phyloP scores from a whole-genome alignment of 2,888 invertebrate species.

The Microchrysa polita region DNA sequence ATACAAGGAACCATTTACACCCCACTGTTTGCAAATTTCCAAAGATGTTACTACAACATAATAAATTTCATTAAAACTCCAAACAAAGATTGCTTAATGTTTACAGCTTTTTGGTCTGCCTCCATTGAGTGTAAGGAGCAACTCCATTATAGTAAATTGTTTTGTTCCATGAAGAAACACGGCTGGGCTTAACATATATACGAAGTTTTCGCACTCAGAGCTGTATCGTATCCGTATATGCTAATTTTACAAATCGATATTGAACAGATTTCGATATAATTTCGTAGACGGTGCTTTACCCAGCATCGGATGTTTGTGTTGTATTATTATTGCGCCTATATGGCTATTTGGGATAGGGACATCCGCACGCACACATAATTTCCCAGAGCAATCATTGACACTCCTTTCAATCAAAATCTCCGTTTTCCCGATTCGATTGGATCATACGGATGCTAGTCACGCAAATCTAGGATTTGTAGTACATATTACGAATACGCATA shows the following conservation, averaged over 20 bases:
- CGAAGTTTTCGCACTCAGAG: not conserved
- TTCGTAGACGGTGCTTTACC: no score
- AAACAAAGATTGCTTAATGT: not conserved
- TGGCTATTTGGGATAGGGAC: no score
- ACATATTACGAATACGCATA: no score
- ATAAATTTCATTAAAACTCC: slow-evolving; percentile 4
- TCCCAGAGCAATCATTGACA: not conserved
- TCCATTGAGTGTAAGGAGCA: not conserved
- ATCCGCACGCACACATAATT: no score
- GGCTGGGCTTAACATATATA: no score
- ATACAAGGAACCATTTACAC: not conserved
- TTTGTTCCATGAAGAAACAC: not conserved
- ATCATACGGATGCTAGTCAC: not conserved
- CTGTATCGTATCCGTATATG: not conserved
- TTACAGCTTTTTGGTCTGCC: not conserved
- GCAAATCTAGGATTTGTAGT: not conserved
- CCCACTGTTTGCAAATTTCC: not conserved
- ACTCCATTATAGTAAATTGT: not conserved
- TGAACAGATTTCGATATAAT: not conserved
- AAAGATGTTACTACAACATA: not conserved
- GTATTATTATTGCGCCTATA: no score
- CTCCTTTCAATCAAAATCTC: not conserved
- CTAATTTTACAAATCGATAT: not conserved
- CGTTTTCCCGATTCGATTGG: not conserved
- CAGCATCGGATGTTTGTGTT: no score